Evolutionary conservation across 2,797 vertebrate species (phyloP).

Genomic region (Garrulus glandarius): DNA sequence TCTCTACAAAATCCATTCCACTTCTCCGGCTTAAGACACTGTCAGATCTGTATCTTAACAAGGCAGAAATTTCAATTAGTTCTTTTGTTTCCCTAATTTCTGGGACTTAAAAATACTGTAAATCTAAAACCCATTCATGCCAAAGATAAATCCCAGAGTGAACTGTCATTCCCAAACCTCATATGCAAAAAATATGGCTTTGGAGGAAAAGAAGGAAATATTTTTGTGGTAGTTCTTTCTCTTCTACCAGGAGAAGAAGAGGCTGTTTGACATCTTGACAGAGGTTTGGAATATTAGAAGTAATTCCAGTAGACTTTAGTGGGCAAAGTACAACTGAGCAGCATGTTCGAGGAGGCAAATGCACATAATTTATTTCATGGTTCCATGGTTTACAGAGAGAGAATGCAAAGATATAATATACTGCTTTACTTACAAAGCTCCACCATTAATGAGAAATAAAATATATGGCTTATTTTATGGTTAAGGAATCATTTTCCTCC

Average conservation of each 20-base stretch:
- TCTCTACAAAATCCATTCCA: not conserved
- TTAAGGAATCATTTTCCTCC: not conserved
- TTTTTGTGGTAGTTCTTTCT: not conserved
- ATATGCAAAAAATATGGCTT: not conserved
- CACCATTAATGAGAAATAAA: not conserved
- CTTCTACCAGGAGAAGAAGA: not conserved
- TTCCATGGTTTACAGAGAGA: not conserved
- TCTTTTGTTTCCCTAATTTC: not conserved
- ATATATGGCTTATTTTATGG: not conserved
- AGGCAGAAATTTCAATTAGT: not conserved
- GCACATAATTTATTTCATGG: not conserved
- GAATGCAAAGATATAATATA: not conserved
- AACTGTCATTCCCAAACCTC: not conserved
- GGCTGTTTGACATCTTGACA: not conserved
- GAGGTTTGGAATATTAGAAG: not conserved
- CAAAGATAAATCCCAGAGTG: not conserved
- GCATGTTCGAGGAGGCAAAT: not conserved
- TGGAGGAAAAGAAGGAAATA: not conserved
- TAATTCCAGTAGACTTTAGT: slow-evolving; percentile 1
- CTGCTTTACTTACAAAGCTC: not conserved
- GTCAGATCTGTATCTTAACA: not conserved
- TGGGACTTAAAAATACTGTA: not conserved
- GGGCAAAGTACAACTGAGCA: not conserved
- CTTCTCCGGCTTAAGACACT: fast-evolving
- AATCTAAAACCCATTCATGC: not conserved